Percentiles rank a stretch among this genome's conserved stretches.
Evolutionary conservation across 2,797 vertebrate species (phyloP).

Genomic region (Silurus lanzhouensis): DNA sequence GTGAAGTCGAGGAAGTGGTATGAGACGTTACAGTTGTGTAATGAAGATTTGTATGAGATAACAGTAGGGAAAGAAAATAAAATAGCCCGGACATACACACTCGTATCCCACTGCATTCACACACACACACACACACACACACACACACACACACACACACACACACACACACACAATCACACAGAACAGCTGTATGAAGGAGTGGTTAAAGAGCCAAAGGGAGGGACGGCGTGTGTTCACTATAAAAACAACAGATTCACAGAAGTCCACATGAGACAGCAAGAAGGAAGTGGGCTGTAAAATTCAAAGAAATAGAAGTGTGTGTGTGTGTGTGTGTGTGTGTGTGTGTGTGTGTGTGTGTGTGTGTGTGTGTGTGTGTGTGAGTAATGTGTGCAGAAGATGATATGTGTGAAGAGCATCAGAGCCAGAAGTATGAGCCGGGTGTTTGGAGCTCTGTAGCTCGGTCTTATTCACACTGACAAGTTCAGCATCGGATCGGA

Average conservation of each 20-base stretch:
- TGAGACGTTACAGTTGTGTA: background rate
- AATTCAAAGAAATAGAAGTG: background rate
- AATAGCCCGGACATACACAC: too few relatives aligned
- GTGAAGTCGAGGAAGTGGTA: background rate
- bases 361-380: background rate
- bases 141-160: slow-evolving; percentile 33
- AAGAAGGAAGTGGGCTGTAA: slow-evolving; percentile 12
- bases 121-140: slow-evolving; percentile 8
- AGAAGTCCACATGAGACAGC: slow-evolving; percentile 37
- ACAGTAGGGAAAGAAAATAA: background rate
- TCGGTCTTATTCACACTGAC: background rate
- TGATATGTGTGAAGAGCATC: background rate
- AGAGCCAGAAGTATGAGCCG: slow-evolving; percentile 1
- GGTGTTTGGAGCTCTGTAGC: background rate
- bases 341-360: too few relatives aligned
- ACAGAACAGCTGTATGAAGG: slow-evolving; percentile 73
- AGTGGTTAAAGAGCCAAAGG: slow-evolving; percentile 58
- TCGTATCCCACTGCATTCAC: too few relatives aligned
- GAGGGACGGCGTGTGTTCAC: slow-evolving; percentile 33
- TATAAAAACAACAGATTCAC: slow-evolving; percentile 42
- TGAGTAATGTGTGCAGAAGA: background rate
- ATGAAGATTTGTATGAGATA: background rate
- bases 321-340: slow-evolving; percentile 1
- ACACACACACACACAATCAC: slow-evolving; percentile 37
- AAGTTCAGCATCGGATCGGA: background rate